Conservation (phyloP, 2,797 vertebrate genomes). For the Coregonus ussuriensis region DNA sequence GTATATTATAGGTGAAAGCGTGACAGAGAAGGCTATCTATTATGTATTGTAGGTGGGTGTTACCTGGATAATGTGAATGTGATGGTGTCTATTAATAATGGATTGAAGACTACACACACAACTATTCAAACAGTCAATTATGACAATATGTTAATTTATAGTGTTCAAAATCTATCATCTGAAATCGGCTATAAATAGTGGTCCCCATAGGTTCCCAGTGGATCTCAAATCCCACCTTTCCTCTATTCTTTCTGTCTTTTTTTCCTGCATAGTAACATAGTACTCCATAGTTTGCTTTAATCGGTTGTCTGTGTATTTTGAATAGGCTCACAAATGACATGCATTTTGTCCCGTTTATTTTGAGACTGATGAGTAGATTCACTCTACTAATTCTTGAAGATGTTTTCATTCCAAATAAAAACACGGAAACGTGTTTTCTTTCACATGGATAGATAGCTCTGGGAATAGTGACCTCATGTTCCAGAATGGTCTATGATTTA, state of each 20-base stretch:
- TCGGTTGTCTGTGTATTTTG: no score
- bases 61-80: constrained; percentile 13
- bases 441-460: no score
- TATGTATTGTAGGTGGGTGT: constrained; percentile 44
- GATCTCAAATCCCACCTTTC: neutral
- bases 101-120: neutral
- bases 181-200: neutral
- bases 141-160: neutral
- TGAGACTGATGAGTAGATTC: no score
- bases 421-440: no score
- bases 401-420: no score
- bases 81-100: constrained; percentile 9
- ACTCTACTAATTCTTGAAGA: no score
- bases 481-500: no score
- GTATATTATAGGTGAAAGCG: constrained; percentile 27
- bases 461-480: no score
- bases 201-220: neutral
- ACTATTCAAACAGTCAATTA: neutral
- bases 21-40: constrained; percentile 48
- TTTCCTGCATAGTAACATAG: no score
- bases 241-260: neutral
- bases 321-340: no score
- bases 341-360: no score
- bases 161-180: neutral
- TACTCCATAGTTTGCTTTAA: no score